A percentile compares a stretch with the other conserved stretches of the same genome.
Evolutionary conservation across 2,888 invertebrate species (phyloP).

Genomic region (Drosophila bunnanda): DNA sequence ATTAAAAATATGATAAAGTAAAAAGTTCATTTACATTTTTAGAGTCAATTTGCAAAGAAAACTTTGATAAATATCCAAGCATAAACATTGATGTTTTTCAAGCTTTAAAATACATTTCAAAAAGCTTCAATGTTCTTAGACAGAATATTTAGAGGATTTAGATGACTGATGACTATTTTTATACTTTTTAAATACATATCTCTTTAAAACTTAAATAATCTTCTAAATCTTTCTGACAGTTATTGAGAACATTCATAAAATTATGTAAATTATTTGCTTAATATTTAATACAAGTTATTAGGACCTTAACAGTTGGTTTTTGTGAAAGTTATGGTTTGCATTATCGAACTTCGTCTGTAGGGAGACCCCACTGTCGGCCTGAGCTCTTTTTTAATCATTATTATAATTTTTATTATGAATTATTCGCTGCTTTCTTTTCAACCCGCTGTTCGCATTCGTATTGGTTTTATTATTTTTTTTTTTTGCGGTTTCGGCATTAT

Average conservation of each 20-base stretch:
- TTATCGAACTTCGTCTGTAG: not conserved
- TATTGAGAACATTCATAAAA: not conserved
- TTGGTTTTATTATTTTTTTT: constrained; percentile 38
- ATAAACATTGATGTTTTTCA: not conserved
- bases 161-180: too few species aligned
- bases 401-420: constrained; percentile 69
- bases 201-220: not conserved
- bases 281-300: not conserved
- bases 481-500: constrained; percentile 57
- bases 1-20: not conserved
- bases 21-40: not conserved
- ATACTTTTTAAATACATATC: not conserved
- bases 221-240: not conserved
- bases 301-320: not conserved
- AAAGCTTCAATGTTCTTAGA: not conserved
- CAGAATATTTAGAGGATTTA: too few species aligned
- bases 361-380: constrained; percentile 19
- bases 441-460: constrained; percentile 47
- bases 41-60: too few species aligned
- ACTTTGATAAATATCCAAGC: not conserved
- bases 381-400: constrained; percentile 71
- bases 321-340: too few species aligned
- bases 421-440: constrained; percentile 69
- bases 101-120: not conserved
- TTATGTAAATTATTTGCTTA: not conserved